These are phyloP conservation scores for Apogon hyalosoma DNA, from an alignment of 2,797 vertebrate species.

Conservation along the genomic window DNA sequence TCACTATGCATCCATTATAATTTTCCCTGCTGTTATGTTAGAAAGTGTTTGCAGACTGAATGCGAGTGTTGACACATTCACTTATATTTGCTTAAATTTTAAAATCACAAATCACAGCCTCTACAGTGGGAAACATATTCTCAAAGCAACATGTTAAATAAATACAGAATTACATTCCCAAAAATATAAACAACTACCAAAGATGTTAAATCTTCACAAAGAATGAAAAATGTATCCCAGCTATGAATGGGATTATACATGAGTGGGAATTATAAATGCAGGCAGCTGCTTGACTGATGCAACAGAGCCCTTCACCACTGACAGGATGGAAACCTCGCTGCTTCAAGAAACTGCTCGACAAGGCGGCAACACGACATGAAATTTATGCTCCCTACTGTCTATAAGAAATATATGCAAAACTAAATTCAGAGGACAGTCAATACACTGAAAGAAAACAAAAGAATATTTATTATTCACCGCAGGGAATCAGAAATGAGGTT, in stretches of 20 bases:
- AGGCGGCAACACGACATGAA: conserved; percentile 58
- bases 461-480: conserved; percentile 29
- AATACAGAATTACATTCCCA: conserved; percentile 24
- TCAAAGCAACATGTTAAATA: conserved; percentile 8
- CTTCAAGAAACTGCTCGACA: conserved; percentile 52
- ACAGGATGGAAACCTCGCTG: conserved; percentile 49
- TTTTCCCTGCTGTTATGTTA: too few relatives aligned
- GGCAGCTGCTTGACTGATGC: conserved; percentile 59
- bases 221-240: conserved; percentile 23
- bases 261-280: conserved; percentile 56
- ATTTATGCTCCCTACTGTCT: conserved; percentile 35
- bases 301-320: conserved; percentile 56
- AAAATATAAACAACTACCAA: conserved; percentile 27
- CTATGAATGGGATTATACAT: conserved; percentile 59
- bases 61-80: too few relatives aligned
- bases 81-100: neutral
- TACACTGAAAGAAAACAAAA: conserved; percentile 30
- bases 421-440: conserved; percentile 19
- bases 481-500: neutral
- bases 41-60: too few relatives aligned
- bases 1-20: too few relatives aligned
- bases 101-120: neutral
- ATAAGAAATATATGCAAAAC: conserved; percentile 40
- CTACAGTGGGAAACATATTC: conserved; percentile 6
- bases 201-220: conserved; percentile 34